Conservation (phyloP, 2,888 invertebrate species). For the Nymphalis urticae region DNA sequence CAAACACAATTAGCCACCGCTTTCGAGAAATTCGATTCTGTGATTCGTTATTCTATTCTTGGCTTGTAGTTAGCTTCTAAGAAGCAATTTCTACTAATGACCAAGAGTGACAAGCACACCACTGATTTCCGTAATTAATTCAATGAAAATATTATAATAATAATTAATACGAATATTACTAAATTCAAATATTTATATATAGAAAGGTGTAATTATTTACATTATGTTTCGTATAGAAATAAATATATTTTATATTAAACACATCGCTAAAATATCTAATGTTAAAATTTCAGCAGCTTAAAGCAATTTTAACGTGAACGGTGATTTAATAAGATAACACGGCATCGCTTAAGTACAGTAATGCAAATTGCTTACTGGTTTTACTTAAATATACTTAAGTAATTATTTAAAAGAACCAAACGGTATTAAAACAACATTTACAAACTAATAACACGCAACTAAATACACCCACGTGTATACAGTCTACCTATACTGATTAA, state of each 20-base stretch:
- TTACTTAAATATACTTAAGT: conserved; percentile 8
- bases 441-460: conserved; percentile 1
- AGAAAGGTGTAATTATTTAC: too few relatives aligned
- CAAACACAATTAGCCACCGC: conserved; percentile 24
- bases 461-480: too few relatives aligned
- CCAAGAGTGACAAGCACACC: conserved; percentile 38
- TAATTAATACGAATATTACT: neutral
- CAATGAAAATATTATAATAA: conserved; percentile 15
- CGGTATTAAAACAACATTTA: neutral
- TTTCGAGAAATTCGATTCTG: conserved; percentile 28
- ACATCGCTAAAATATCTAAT: neutral
- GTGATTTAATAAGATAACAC: neutral
- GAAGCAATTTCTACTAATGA: conserved; percentile 54
- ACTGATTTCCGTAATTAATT: conserved; percentile 11
- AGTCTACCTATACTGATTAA: neutral
- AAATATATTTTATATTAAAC: too few relatives aligned
- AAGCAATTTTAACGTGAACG: neutral
- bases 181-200: too few relatives aligned
- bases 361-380: neutral
- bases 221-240: too few relatives aligned
- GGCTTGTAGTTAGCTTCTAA: conserved; percentile 44
- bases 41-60: conserved; percentile 38
- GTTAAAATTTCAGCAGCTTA: neutral
- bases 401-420: neutral
- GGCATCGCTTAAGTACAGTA: neutral